phyloP scores from a whole-genome alignment of 92 coral and sea anemone species.

The Heliopora coerulea region DNA sequence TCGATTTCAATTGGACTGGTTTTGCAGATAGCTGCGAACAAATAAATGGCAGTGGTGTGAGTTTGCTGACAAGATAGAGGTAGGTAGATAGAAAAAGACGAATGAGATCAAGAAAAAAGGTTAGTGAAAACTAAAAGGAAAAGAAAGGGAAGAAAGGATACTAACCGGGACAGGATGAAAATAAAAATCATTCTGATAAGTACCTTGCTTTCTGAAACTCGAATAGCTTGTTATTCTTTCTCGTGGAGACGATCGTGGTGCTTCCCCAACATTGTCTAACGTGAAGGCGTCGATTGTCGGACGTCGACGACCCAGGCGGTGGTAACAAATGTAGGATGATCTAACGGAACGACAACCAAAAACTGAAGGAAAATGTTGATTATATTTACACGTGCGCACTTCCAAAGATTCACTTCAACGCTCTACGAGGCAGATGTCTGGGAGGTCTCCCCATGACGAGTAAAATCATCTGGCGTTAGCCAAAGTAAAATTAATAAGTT shows the following conservation, averaged over 20 bases:
- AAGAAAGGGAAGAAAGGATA: not conserved
- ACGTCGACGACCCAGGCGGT: not conserved
- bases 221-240: conserved; percentile 23
- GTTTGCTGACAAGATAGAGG: no score
- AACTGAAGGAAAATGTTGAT: not conserved
- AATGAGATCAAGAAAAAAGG: conserved; percentile 1
- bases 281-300: not conserved
- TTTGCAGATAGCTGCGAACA: conserved; percentile 28
- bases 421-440: no score
- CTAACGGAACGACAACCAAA: not conserved
- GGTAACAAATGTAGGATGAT: not conserved
- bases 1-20: conserved; percentile 52
- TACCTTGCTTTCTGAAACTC: conserved; percentile 26
- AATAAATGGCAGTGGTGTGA: not conserved
- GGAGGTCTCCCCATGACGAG: no score
- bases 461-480: no score
- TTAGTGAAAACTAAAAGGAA: no score
- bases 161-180: no score
- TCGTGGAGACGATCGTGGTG: not conserved
- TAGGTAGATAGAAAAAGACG: no score
- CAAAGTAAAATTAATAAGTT: no score
- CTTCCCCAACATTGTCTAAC: not conserved
- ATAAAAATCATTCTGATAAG: no score
- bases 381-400: no score
- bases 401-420: no score